These are phyloP conservation scores for Ormyrus thymus DNA, from an alignment of 2,888 invertebrate species.

Conservation along the genomic window DNA sequence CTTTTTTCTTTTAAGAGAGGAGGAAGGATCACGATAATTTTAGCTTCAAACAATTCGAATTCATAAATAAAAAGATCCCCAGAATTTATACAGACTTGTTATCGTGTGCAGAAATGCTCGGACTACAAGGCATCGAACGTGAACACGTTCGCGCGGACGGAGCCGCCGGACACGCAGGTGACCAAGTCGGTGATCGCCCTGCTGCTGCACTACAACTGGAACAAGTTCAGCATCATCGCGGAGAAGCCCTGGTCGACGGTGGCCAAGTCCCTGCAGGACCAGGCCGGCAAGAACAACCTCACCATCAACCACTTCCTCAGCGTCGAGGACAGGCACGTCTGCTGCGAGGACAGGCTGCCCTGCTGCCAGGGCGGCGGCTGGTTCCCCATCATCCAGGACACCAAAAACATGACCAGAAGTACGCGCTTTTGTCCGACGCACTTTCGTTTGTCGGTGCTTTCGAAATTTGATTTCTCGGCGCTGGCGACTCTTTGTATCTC, in stretches of 20 bases:
- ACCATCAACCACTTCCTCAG: conserved; percentile 87
- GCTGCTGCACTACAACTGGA: conserved; percentile 94
- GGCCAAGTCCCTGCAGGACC: conserved; percentile 85
- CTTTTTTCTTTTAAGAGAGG: no score
- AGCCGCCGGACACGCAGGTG: conserved; percentile 96
- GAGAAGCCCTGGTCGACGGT: conserved; percentile 89
- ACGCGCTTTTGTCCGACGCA: conserved; percentile 69
- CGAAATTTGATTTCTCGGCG: no score
- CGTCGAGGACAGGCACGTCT: conserved; percentile 84
- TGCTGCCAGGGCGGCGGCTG: conserved; percentile 89
- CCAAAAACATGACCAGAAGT: conserved; percentile 90
- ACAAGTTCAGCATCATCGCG: conserved; percentile 92
- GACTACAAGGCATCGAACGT: conserved; percentile 91
- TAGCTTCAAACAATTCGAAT: no score
- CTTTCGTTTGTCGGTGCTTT: background rate
- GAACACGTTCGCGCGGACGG: conserved; percentile 94
- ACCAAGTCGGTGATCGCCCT: conserved; percentile 96
- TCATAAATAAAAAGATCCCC: no score
- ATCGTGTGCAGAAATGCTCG: conserved; percentile 89
- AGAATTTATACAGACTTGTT: no score
- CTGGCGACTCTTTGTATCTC: conserved; percentile 22
- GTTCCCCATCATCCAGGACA: conserved; percentile 89
- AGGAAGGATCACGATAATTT: no score
- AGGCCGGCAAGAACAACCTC: conserved; percentile 86
- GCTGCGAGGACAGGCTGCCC: conserved; percentile 84